Conservation (phyloP, 37 sponge, comb jelly and placozoan genomes). For the Cladorhizidae sp. region DNA sequence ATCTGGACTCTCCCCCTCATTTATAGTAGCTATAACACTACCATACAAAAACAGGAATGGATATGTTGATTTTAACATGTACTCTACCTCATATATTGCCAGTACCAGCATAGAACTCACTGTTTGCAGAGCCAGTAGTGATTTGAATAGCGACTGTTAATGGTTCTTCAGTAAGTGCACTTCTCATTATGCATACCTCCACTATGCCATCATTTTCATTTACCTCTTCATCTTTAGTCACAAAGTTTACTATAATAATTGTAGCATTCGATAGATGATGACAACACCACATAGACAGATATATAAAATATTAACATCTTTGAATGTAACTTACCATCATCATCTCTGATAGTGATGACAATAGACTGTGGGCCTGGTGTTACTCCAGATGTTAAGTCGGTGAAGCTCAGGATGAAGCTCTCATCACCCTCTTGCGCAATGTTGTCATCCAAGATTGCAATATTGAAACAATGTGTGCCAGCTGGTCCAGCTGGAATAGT, state of each 20-base stretch:
- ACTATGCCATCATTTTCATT: constrained; percentile 37
- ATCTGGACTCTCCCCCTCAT: too few species aligned
- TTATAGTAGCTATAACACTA: too few species aligned
- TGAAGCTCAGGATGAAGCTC: constrained; percentile 3
- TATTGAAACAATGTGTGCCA: neutral
- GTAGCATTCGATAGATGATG: too few species aligned
- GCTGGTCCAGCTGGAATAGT: neutral
- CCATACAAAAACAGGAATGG: too few species aligned
- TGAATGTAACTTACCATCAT: constrained; percentile 28
- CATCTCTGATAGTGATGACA: constrained; percentile 21
- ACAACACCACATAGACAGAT: too few species aligned
- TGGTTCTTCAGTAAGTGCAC: neutral
- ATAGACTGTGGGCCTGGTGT: neutral
- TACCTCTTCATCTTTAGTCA: too few species aligned
- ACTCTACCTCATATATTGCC: too few species aligned
- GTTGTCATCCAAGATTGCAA: constrained; percentile 6
- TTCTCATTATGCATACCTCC: constrained; percentile 14
- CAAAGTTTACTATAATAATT: too few species aligned
- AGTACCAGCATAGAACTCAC: neutral
- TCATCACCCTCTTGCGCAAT: constrained; percentile 16
- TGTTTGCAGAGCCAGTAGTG: neutral
- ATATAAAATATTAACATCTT: too few species aligned
- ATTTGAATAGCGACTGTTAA: neutral
- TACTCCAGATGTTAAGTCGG: constrained; percentile 10
- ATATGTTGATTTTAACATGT: too few species aligned